Evolutionary conservation across 2,888 invertebrate species (phyloP), one percentile per base, ranked within the genome.

Genomic region (Marasmarcha lunaedactyla): DNA sequence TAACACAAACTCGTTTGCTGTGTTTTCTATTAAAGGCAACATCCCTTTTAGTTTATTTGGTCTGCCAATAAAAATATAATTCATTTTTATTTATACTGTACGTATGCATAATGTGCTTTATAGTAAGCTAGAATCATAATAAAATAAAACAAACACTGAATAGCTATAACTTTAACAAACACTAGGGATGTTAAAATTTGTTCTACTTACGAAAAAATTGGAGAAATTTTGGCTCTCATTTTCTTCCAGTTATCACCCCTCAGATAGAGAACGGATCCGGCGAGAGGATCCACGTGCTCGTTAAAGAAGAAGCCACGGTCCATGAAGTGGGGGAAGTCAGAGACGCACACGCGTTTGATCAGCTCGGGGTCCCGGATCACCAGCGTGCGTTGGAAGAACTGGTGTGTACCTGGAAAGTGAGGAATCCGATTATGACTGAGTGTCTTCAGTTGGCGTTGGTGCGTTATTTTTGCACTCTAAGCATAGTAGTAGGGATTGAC

Each of bases 231-330:
- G 0, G 81, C 70, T 27, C 84, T 46, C 1, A 84, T 56, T 38
- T 56, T 57, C 51, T 63, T 73, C 84, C 84, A 84, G 48, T 76
- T 72, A 36, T 67, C 71, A 0, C 84, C 84, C n/a, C 74, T 54
- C 2, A 83, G 60, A 47, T 73, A 79, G 37, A 84, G 61, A 40
- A 84, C 73, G 0, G 79, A 79, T 0, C 76, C 81, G 0, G 79
- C 81, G 20, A 84, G 48, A 0, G 84, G 84, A 39, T 84, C 84
- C 41, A 78, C 66, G 13, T 72, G 68, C 48, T 71, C 68, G 40
- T 81, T 72, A 54, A 78, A 79, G 59, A 71, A 81, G 65, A 79
- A 79, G 10, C 84, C 84, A 38, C 83, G 62, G 47, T 83, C 84
- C 13, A 71, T 71, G 61, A 84, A 84, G 56, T 81, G 58, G 34